Evolutionary conservation across 2,888 invertebrate species (phyloP).

Genomic region (Amblyjoppa fuscipennis): DNA sequence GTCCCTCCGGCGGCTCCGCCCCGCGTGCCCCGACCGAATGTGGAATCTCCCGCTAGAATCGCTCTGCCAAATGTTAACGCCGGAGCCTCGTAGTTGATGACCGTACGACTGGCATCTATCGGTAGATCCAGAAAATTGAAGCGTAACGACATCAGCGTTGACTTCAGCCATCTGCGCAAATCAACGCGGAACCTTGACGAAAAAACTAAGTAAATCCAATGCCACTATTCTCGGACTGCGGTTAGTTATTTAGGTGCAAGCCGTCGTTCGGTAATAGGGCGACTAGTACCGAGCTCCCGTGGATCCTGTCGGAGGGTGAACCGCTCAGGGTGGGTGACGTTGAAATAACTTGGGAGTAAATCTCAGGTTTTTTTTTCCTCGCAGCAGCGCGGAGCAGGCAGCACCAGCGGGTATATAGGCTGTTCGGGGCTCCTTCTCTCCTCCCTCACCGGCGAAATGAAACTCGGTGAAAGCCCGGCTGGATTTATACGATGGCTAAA

Average conservation of each 20-base stretch:
- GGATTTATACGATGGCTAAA: constrained; percentile 76
- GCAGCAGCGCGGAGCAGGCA: background rate
- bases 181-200: background rate
- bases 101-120: background rate
- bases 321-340: constrained; percentile 1
- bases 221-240: background rate
- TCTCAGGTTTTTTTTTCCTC: constrained; percentile 26
- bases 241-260: constrained; percentile 18
- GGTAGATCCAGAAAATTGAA: background rate
- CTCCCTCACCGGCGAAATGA: constrained; percentile 68
- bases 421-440: background rate
- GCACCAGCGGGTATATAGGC: constrained; percentile 9
- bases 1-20: background rate
- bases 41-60: constrained; percentile 9
- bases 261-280: constrained; percentile 10
- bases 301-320: background rate
- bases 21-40: background rate
- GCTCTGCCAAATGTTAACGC: background rate
- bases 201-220: constrained; percentile 10
- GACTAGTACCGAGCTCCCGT: constrained; percentile 18
- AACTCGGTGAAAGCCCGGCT: constrained; percentile 66
- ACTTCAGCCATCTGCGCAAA: background rate
- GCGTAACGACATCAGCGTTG: background rate
- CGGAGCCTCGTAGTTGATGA: background rate
- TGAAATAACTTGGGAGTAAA: constrained; percentile 33